phyloP scores from a whole-genome alignment of 2,797 vertebrate species.

The Galagoides demidoff region DNA sequence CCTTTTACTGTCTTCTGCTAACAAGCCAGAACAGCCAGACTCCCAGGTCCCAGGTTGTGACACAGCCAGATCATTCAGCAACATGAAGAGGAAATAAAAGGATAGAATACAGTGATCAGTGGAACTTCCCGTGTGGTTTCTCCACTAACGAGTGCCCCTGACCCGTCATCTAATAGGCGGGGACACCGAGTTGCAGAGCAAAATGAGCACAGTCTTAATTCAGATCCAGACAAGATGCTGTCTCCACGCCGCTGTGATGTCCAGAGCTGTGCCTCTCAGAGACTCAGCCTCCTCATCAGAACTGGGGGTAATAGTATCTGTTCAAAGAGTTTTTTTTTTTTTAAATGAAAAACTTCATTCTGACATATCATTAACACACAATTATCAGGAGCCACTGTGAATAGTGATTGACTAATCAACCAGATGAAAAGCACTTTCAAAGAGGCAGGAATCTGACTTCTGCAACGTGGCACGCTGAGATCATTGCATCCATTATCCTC shows the following conservation, averaged over 20 bases:
- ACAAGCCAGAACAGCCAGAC: slow-evolving; percentile 9
- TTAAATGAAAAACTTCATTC: background rate
- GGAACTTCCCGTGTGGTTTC: background rate
- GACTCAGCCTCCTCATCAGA: background rate
- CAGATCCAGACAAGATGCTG: background rate
- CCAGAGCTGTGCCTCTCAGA: background rate
- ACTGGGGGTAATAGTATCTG: background rate
- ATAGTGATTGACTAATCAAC: background rate
- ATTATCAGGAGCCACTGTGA: background rate
- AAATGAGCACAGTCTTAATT: slow-evolving; percentile 13
- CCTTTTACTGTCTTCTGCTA: slow-evolving; percentile 23
- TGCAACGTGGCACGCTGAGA: background rate
- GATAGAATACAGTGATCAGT: background rate
- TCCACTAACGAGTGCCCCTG: slow-evolving; percentile 2
- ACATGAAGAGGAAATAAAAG: background rate
- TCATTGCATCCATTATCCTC: background rate
- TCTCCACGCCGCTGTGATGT: background rate
- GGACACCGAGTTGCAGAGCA: background rate
- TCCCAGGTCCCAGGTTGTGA: background rate
- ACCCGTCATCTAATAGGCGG: background rate
- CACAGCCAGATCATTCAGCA: background rate
- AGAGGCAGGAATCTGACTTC: background rate
- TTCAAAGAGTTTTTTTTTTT: background rate
- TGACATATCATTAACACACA: background rate
- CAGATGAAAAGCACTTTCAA: background rate